A percentile compares a stretch with the other conserved stretches of the same genome.
Evolutionary conservation across 2,888 invertebrate genomes (phyloP).

Genomic region (Ichneumon xanthorius): DNA sequence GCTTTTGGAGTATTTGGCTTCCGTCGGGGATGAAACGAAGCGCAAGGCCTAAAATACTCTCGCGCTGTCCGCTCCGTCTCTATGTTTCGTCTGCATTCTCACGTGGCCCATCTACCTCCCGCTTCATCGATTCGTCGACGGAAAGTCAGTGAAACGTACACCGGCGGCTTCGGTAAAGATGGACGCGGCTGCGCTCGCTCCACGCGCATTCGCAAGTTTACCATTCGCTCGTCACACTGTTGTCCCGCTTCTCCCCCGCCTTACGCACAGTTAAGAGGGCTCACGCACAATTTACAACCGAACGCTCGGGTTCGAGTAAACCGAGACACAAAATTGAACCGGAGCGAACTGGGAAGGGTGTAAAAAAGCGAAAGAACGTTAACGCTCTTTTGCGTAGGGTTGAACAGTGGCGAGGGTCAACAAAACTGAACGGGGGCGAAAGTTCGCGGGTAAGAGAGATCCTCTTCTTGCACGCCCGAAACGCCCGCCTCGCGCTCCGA

Average conservation of each 20-base stretch:
- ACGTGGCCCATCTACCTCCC: background rate
- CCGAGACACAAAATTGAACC: background rate
- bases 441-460: slow-evolving; percentile 39
- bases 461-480: slow-evolving; percentile 37
- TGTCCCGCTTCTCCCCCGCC: background rate
- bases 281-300: slow-evolving; percentile 5
- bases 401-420: slow-evolving; percentile 56
- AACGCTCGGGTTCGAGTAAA: slow-evolving; percentile 23
- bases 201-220: background rate
- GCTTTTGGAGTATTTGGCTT: slow-evolving; percentile 49
- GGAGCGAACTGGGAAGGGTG: slow-evolving; percentile 3
- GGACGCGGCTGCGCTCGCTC: background rate
- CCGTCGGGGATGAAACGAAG: background rate
- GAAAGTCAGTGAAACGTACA: background rate
- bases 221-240: background rate
- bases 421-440: slow-evolving; percentile 67
- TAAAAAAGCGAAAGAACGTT: slow-evolving; percentile 47
- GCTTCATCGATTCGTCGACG: slow-evolving; percentile 15
- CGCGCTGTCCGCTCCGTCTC: background rate
- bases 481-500: slow-evolving; percentile 51
- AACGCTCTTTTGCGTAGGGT: slow-evolving; percentile 48
- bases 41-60: background rate
- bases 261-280: background rate
- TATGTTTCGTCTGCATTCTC: background rate
- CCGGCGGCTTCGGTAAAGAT: background rate